Percentiles rank a stretch among this genome's conserved stretches.
Evolutionary conservation across 2,888 invertebrate species (phyloP).

Genomic region (Trichopoda pennipes): DNA sequence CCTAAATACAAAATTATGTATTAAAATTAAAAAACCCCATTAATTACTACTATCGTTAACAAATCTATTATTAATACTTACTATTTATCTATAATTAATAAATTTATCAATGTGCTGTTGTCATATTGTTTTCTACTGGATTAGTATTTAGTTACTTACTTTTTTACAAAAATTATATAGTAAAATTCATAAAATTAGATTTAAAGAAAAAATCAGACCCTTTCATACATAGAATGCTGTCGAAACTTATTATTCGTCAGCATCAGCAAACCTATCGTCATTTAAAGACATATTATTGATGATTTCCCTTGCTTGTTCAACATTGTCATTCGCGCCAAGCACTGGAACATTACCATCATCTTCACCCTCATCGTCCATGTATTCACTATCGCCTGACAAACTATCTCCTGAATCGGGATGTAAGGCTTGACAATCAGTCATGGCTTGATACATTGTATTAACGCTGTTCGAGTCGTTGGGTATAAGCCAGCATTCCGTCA

Average conservation of each 20-base stretch:
- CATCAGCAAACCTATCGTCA: conserved; percentile 80
- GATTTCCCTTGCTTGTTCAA: conserved; percentile 73
- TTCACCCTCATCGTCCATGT: conserved; percentile 76
- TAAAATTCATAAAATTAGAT: neutral
- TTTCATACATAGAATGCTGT: no score
- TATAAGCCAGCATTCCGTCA: conserved; percentile 87
- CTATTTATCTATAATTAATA: no score
- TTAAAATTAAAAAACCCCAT: no score
- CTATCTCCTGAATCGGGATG: conserved; percentile 89
- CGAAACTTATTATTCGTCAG: conserved; percentile 74
- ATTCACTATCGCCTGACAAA: conserved; percentile 79
- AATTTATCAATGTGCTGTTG: neutral
- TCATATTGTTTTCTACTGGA: neutral
- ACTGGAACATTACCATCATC: conserved; percentile 51
- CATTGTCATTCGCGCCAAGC: conserved; percentile 52
- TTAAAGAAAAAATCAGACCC: neutral
- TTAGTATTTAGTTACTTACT: neutral
- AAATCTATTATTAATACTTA: no score
- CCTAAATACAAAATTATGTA: no score
- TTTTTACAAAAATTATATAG: neutral
- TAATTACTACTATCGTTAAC: no score
- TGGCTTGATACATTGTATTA: conserved; percentile 87
- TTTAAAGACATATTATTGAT: conserved; percentile 79
- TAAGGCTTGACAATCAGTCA: conserved; percentile 89
- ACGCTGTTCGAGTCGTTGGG: conserved; percentile 85